phyloP scores from a whole-genome alignment of 2,113 vertebrate species.

The Hippocampus abdominalis region DNA sequence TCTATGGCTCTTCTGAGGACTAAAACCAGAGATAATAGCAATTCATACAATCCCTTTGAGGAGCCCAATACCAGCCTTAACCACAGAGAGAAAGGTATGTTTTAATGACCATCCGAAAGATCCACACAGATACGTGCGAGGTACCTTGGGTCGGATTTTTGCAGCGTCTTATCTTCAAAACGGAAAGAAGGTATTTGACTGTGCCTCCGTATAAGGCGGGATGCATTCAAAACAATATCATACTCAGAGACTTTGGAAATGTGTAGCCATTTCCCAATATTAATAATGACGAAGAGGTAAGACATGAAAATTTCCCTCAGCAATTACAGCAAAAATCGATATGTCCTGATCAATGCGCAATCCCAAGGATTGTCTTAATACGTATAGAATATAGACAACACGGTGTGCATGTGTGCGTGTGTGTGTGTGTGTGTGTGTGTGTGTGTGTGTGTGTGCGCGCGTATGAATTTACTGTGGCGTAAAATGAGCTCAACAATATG shows the following conservation, averaged over 20 bases:
- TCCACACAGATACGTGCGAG: conserved; percentile 54
- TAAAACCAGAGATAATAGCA: conserved; percentile 70
- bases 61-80: conserved; percentile 67
- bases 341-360: conserved; percentile 75
- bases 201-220: conserved; percentile 21
- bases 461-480: conserved; percentile 59
- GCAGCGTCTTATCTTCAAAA: conserved; percentile 46
- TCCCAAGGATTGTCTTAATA: conserved; percentile 76
- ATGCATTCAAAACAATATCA: conserved; percentile 59
- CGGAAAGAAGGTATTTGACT: conserved; percentile 24
- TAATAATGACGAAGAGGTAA: conserved; percentile 74
- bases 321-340: conserved; percentile 77
- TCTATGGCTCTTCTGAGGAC: conserved; percentile 47
- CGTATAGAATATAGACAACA: conserved; percentile 69
- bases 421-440: conserved; percentile 42
- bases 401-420: conserved; percentile 40
- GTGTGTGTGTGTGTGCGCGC: conserved; percentile 43
- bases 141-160: conserved; percentile 38
- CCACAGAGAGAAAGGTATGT: conserved; percentile 68
- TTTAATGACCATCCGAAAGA: conserved; percentile 72
- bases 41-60: conserved; percentile 66
- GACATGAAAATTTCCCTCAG: conserved; percentile 70
- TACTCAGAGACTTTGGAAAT: conserved; percentile 57
- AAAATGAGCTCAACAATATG: conserved; percentile 68
- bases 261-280: conserved; percentile 72